A percentile compares a stretch with the other conserved stretches of the same genome.
Evolutionary conservation across 2,888 invertebrate genomes (phyloP).

Genomic region (Hirtodrosophila confusa): DNA sequence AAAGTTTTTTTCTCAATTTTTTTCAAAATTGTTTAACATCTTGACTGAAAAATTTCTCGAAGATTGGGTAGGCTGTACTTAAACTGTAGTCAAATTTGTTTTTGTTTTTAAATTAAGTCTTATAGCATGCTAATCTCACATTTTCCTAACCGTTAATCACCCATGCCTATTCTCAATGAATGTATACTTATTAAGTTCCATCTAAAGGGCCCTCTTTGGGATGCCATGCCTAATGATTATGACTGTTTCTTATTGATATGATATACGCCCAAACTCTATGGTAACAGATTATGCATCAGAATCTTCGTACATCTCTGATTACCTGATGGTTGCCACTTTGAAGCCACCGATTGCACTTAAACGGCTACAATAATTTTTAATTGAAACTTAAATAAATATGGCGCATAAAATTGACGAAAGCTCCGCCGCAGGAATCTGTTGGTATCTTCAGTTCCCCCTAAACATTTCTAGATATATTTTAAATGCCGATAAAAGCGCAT

Average conservation of each 20-base stretch:
- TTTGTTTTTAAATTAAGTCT: too few species aligned
- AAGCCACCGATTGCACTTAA: conserved; percentile 7
- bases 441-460: neutral
- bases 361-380: conserved; percentile 26
- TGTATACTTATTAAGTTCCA: too few species aligned
- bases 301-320: conserved; percentile 22
- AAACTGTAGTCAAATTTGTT: too few species aligned
- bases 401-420: conserved; percentile 54
- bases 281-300: neutral
- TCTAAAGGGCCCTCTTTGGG: neutral
- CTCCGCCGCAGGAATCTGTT: conserved; percentile 20
- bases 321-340: conserved; percentile 8
- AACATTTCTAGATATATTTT: conserved; percentile 51
- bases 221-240: conserved; percentile 7
- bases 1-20: too few species aligned
- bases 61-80: too few species aligned
- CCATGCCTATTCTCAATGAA: too few species aligned
- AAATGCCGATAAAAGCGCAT: conserved; percentile 79
- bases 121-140: too few species aligned
- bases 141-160: too few species aligned
- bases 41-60: too few species aligned
- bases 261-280: neutral
- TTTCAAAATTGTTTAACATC: too few species aligned
- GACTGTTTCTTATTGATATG: conserved; percentile 8
- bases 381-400: conserved; percentile 41